Base-by-base conservation (phyloP, 2,888 invertebrate species). In the Thera obeliscata region DNA sequence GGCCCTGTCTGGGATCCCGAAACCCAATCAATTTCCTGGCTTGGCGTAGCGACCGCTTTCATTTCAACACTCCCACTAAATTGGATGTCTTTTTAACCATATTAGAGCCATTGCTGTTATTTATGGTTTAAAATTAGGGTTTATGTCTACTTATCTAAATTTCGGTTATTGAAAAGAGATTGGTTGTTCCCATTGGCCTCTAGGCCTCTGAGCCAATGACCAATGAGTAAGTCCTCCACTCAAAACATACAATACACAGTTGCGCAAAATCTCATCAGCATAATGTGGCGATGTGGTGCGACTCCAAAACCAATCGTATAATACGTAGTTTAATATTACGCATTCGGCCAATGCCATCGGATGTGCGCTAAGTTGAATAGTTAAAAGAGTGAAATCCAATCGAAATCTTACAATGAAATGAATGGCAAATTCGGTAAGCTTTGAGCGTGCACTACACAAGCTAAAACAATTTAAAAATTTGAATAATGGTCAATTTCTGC, bases 361-460 rank as follows among this genome's bases (percentile, higher is more conserved):
- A 73, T 70, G 72, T 69, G 71, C 62, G 72, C 73, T 59, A 74
- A 66, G 66, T 69, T 73, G 73, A 75, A 75, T 75, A 70, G 74
- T 64, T 68, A 76, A 76, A 74, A 74, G 66, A 72, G 78, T 78
- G 81, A 80, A 81, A 82, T 78, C 80, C 62, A 66, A 78, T 69
- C 70, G 56, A 60, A 64, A 72, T 66, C 71, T 69, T 69, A 66
- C 75, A 64, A 59, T 74, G 68, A 75, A 64, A 59, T 74, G 68
- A 75, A 78, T 74, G 74, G 76, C 61, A 76, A 76, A 74, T 7
- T 33, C 22, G 50, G 22, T 9, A 46, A 46, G 9, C 66, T 58
- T 61, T 9, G 49, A 58, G 33, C 48, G 38, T 55, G 4, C 54
- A 36, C 11, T 43, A 46, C 12, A 46, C 7, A 22, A 1, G 54